These are phyloP conservation scores for Mesaphorura yosii DNA, from an alignment of 1,140 invertebrate genomes.

Conservation along the genomic window DNA sequence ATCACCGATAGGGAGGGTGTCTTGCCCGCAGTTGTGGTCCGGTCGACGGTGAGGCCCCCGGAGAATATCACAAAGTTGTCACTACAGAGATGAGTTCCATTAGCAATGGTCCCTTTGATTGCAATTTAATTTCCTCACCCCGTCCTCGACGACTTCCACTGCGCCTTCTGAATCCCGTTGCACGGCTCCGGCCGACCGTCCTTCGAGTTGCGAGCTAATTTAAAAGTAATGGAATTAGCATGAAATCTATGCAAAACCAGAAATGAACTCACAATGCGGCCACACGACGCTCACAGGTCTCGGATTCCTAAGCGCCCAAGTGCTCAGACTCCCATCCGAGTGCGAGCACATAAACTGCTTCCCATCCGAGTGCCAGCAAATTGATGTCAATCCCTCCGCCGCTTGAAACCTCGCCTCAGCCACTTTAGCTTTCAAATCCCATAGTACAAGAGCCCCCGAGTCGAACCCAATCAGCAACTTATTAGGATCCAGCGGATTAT, in stretches of 20 bases:
- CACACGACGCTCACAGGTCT: slow-evolving; percentile 70
- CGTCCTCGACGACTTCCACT: slow-evolving; percentile 79
- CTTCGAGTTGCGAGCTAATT: slow-evolving; percentile 72
- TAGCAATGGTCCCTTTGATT: slow-evolving; percentile 1
- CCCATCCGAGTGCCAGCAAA: slow-evolving; percentile 94
- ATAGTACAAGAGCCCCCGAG: slow-evolving; percentile 82
- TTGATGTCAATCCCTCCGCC: slow-evolving; percentile 64
- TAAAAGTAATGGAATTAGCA: slow-evolving; percentile 6
- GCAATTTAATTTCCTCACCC: slow-evolving; percentile 48
- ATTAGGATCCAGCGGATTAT: slow-evolving; percentile 87
- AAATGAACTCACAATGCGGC: slow-evolving; percentile 81
- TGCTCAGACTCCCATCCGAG: slow-evolving; percentile 83
- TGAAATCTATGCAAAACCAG: neutral
- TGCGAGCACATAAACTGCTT: slow-evolving; percentile 97
- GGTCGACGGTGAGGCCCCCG: slow-evolving; percentile 81
- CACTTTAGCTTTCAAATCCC: slow-evolving; percentile 75
- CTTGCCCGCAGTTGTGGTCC: slow-evolving; percentile 67
- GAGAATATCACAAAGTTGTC: slow-evolving; percentile 88
- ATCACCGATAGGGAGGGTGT: slow-evolving; percentile 93
- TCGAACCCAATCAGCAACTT: slow-evolving; percentile 97
- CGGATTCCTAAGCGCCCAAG: slow-evolving; percentile 68
- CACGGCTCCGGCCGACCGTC: slow-evolving; percentile 75
- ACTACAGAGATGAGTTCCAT: slow-evolving; percentile 38
- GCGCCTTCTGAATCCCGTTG: slow-evolving; percentile 85
- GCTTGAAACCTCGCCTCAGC: slow-evolving; percentile 74